These are phyloP conservation scores for Iselma pallidipennis DNA, from an alignment of 2,888 invertebrate genomes.

Conservation along the genomic window DNA sequence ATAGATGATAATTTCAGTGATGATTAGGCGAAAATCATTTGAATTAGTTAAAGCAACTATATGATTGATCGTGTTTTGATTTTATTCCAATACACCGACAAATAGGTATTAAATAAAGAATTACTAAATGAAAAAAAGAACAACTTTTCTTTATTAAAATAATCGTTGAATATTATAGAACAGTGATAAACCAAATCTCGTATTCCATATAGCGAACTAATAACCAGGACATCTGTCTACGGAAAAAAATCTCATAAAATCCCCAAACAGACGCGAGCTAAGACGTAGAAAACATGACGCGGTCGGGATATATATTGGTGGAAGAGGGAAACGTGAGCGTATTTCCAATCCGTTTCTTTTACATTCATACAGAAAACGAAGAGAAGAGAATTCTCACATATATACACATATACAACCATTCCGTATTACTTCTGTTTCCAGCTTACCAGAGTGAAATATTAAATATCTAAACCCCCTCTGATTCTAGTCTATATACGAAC, in stretches of 20 bases:
- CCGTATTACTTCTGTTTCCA: conserved; percentile 54
- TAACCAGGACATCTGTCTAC: conserved; percentile 49
- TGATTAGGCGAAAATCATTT: conserved; percentile 19
- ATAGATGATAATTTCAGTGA: conserved; percentile 18
- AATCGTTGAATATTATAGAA: no score
- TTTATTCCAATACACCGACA: no score
- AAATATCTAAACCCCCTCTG: conserved; percentile 40
- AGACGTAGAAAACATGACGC: conserved; percentile 47
- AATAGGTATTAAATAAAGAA: no score
- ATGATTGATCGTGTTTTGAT: no score
- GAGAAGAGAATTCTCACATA: conserved; percentile 7
- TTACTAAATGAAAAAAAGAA: no score
- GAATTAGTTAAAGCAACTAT: no score
- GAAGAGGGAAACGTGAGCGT: conserved; percentile 49
- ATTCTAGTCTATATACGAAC: conserved; percentile 1
- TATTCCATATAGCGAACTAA: conserved; percentile 50
- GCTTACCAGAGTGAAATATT: conserved; percentile 52
- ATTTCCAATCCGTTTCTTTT: conserved; percentile 52
- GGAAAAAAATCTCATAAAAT: conserved; percentile 51
- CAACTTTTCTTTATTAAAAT: no score
- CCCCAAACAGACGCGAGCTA: conserved; percentile 43
- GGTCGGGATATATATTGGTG: conserved; percentile 43
- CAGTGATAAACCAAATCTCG: conserved; percentile 44
- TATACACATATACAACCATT: no score
- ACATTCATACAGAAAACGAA: conserved; percentile 24